A percentile compares a stretch with the other conserved stretches of the same genome.
These are phyloP conservation scores for Lordiphosa fenestrarum DNA, from an alignment of 2,888 invertebrate species.

Conservation along the genomic window DNA sequence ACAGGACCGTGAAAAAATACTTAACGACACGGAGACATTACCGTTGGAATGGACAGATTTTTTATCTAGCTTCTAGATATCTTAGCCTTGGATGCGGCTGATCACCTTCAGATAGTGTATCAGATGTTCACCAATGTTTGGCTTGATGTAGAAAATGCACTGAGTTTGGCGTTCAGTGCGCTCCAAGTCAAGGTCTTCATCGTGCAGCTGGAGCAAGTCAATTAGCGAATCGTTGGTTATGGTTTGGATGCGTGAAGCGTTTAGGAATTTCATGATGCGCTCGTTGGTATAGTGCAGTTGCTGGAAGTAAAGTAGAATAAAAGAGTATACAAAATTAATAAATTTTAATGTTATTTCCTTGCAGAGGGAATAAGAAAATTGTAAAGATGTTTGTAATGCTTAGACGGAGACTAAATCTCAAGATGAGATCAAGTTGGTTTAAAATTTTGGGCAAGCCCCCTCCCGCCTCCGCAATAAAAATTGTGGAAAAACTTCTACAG, in stretches of 20 bases:
- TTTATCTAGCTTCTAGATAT: slow-evolving; percentile 9
- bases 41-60: slow-evolving; percentile 6
- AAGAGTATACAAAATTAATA: neutral
- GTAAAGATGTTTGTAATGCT: too few relatives aligned
- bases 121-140: slow-evolving; percentile 76
- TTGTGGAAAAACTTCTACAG: too few relatives aligned
- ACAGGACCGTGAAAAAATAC: slow-evolving; percentile 18
- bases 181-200: slow-evolving; percentile 29
- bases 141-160: slow-evolving; percentile 77
- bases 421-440: too few relatives aligned
- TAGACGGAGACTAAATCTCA: too few relatives aligned
- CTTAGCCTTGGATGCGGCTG: slow-evolving; percentile 45
- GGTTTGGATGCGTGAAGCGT: slow-evolving; percentile 55
- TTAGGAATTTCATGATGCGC: slow-evolving; percentile 76
- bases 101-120: slow-evolving; percentile 76
- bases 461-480: too few relatives aligned
- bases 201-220: slow-evolving; percentile 64
- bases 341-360: too few relatives aligned
- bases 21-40: slow-evolving; percentile 12
- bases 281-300: slow-evolving; percentile 74
- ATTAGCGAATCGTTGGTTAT: slow-evolving; percentile 62
- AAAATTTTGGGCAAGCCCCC: too few relatives aligned
- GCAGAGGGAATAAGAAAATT: too few relatives aligned
- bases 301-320: slow-evolving; percentile 28
- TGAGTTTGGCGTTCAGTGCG: slow-evolving; percentile 47